Percentiles rank a stretch among this genome's conserved stretches.
These are phyloP conservation scores for Puntigrus tetrazona DNA, from an alignment of 2,113 vertebrate species.

Conservation along the genomic window DNA sequence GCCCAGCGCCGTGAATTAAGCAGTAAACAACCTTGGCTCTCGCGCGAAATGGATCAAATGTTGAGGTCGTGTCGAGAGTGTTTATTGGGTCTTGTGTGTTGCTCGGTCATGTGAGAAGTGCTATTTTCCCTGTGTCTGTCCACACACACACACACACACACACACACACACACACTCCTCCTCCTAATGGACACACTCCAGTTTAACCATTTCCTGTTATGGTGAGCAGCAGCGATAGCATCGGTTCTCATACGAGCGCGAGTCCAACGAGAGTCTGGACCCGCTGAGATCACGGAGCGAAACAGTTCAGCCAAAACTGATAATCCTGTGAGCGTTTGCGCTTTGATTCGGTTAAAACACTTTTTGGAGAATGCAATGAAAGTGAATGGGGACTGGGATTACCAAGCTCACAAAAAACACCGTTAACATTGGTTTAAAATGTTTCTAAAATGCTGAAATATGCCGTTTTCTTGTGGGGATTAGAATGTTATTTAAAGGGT, in stretches of 20 bases:
- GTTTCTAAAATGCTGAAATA: background rate
- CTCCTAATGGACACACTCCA: constrained; percentile 34
- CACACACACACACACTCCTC: background rate
- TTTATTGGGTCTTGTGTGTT: constrained; percentile 41
- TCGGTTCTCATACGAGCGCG: constrained; percentile 60
- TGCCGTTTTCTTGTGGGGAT: background rate
- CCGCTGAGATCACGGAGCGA: background rate
- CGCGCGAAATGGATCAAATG: constrained; percentile 20
- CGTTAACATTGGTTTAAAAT: background rate
- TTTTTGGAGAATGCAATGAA: too few relatives aligned
- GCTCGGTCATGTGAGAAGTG: constrained; percentile 39
- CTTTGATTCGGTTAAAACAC: background rate
- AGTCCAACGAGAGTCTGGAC: background rate
- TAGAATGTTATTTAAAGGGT: background rate
- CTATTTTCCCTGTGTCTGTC: constrained; percentile 40
- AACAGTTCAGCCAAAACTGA: background rate
- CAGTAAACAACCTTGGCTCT: constrained; percentile 42
- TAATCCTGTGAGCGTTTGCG: background rate
- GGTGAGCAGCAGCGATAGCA: constrained; percentile 46
- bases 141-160: constrained; percentile 10
- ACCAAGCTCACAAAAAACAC: too few relatives aligned
- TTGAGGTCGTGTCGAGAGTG: constrained; percentile 24
- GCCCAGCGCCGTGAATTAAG: background rate
- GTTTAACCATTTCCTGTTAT: constrained; percentile 65
- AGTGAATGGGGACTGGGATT: too few relatives aligned